These are phyloP conservation scores for Pollenia griseotomentosa DNA, from an alignment of 2,888 invertebrate genomes.

Conservation along the genomic window DNA sequence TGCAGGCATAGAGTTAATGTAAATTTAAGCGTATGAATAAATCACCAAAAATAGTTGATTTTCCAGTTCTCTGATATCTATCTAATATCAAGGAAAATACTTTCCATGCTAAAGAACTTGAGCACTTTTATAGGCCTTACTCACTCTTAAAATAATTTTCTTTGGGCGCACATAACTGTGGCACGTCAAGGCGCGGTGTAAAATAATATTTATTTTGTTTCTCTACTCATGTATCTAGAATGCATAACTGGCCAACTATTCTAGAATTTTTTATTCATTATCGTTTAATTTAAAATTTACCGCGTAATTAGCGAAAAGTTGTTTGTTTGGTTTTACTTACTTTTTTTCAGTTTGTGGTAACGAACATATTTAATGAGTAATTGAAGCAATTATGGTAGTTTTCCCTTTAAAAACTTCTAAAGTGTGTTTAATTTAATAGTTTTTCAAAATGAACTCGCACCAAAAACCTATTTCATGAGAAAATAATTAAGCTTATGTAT, in stretches of 20 bases:
- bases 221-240: not conserved
- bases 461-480: constrained; percentile 20
- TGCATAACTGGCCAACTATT: constrained; percentile 3
- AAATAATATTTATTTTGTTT: not conserved
- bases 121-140: too few species aligned
- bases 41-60: too few species aligned
- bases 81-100: too few species aligned
- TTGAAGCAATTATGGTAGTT: not conserved
- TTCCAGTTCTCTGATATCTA: too few species aligned
- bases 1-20: too few species aligned
- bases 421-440: not conserved
- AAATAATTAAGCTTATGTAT: constrained; percentile 21
- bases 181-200: not conserved
- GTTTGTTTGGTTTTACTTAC: constrained; percentile 23
- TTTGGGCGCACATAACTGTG: too few species aligned
- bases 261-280: constrained; percentile 21
- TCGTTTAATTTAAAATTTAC: constrained; percentile 48
- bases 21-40: too few species aligned
- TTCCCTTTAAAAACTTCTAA: not conserved
- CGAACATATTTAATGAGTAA: not conserved
- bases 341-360: constrained; percentile 5
- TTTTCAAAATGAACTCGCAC: not conserved
- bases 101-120: too few species aligned
- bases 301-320: constrained; percentile 54
- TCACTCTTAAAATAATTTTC: too few species aligned